Evolutionary conservation across 1,140 invertebrate genomes (phyloP), one percentile per base, ranked within the genome.

Genomic region (Ips nitidus): DNA sequence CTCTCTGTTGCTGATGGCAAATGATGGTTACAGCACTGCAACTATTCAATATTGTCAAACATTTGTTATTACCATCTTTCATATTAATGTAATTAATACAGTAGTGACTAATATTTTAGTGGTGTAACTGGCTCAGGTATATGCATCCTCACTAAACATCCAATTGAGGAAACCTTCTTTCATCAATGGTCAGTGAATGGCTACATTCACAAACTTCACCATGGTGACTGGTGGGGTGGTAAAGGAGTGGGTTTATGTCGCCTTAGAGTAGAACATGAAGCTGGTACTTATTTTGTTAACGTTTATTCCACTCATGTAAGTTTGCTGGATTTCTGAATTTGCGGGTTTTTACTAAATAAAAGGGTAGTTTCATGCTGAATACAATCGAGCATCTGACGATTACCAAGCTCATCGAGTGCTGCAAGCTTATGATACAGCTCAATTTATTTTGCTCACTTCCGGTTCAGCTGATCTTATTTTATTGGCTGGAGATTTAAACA

Each of bases 191-290:
- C 93, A 41, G 82, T 98, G n/a, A 98, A 98, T 85, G 97, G 97
- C 2, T 98, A 98, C 78, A 90, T 96, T 61, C 97, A 98, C 80
- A 97, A 97, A 82, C 86, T 98, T 72, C 92, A 95, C 56, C 96
- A 98, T 82, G 97, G 94, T 1, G 97, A 98, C 80, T 99, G 97
- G 97, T 98, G 97, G 83, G 97, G 94, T 60, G 97, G 96, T 4
- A 98, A 98, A 87, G 95, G 95, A 45, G 89, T 98, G 60, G 96
- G 94, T 6, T 80, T 98, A n/a, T 95, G 92, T 75, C 79, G 84
- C 74, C 79, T 89, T 52, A 82, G 80, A 84, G 76, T 80, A 88
- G 53, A 82, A 88, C 69, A 80, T 87, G 66, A 82, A 53, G 52
- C 45, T 41, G 50, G 87, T 36, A 87, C 90, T 67, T 82, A 90